These are phyloP conservation scores for Thunnus maccoyii DNA, from an alignment of 2,113 vertebrate genomes.

Conservation along the genomic window DNA sequence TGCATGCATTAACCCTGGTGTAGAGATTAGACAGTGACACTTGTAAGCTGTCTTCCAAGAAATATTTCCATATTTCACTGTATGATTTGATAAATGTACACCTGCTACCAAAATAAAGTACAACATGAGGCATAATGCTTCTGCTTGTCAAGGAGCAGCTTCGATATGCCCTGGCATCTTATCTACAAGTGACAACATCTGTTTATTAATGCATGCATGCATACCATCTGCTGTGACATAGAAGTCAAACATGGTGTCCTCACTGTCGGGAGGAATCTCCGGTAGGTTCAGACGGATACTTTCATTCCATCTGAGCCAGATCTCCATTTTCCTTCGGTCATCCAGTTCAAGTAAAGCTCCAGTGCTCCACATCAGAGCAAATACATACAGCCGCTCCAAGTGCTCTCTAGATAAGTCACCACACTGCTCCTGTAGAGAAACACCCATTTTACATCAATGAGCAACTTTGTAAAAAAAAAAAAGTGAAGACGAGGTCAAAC, in stretches of 20 bases:
- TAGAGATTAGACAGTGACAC: background rate
- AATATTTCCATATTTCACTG: background rate
- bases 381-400: slow-evolving; percentile 92
- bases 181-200: background rate
- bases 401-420: slow-evolving; percentile 86
- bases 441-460: slow-evolving; percentile 1
- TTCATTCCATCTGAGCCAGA: slow-evolving; percentile 87
- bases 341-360: slow-evolving; percentile 91
- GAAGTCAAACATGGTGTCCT: slow-evolving; percentile 93
- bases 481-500: no score
- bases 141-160: background rate
- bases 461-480: no score
- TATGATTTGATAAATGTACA: background rate
- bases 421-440: slow-evolving; percentile 87
- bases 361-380: slow-evolving; percentile 95
- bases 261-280: slow-evolving; percentile 75
- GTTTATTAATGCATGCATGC: slow-evolving; percentile 40
- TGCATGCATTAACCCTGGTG: background rate
- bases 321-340: slow-evolving; percentile 90
- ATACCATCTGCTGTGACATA: slow-evolving; percentile 89
- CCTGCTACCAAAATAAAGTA: background rate
- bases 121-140: background rate
- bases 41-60: background rate
- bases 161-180: background rate
- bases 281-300: slow-evolving; percentile 87